phyloP scores from a whole-genome alignment of 2,113 vertebrate species.

The Cyanoderma ruficeps region DNA sequence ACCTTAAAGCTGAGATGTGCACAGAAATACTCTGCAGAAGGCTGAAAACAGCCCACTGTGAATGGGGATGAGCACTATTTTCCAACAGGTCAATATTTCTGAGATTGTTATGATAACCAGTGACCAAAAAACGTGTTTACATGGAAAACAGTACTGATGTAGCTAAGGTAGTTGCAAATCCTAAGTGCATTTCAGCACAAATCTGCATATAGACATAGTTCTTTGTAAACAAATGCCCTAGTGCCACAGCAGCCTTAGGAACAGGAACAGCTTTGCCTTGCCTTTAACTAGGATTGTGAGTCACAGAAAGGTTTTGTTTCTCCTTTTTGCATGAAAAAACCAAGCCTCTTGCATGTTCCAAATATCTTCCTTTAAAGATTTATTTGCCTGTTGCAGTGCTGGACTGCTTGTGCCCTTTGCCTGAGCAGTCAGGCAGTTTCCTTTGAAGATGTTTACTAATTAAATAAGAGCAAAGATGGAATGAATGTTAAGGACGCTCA shows the following conservation, averaged over 20 bases:
- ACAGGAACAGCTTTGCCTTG: not conserved
- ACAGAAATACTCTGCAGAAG: not conserved
- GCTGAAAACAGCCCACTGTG: not conserved
- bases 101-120: not conserved
- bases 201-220: not conserved
- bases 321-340: constrained; percentile 8
- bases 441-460: constrained; percentile 73
- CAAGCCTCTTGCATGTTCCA: not conserved
- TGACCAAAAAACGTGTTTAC: not conserved
- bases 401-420: constrained; percentile 31
- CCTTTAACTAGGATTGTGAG: not conserved
- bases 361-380: constrained; percentile 32
- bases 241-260: not conserved
- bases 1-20: not conserved
- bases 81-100: not conserved
- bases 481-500: constrained; percentile 64
- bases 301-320: constrained; percentile 28
- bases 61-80: not conserved
- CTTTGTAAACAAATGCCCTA: not conserved
- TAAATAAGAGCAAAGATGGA: constrained; percentile 65
- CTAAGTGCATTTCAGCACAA: not conserved
- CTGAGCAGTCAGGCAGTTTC: constrained; percentile 38
- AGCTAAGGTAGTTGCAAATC: not conserved
- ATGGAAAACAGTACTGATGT: not conserved
- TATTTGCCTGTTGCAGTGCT: constrained; percentile 22